A percentile compares a stretch with the other conserved stretches of the same genome.
Evolutionary conservation across 2,888 invertebrate species (phyloP).

Genomic region (Tridacna gigas): DNA sequence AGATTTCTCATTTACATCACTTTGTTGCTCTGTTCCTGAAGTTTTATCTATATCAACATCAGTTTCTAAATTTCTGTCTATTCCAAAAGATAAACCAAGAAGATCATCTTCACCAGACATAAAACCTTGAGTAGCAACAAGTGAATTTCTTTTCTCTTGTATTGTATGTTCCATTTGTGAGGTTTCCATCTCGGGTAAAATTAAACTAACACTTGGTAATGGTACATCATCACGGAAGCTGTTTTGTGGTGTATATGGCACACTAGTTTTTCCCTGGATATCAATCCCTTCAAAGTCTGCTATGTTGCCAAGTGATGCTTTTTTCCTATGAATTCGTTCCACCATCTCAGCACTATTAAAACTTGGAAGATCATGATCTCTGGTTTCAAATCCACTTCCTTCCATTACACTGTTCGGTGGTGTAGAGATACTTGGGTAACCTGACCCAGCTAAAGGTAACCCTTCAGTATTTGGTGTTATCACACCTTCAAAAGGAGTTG

Average conservation of each 20-base stretch:
- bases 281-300: conserved; percentile 25
- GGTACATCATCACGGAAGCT: conserved; percentile 67
- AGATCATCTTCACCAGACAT: conserved; percentile 19
- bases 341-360: conserved; percentile 86
- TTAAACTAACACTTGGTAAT: conserved; percentile 28
- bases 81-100: neutral
- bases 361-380: conserved; percentile 81
- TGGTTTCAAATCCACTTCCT: conserved; percentile 34
- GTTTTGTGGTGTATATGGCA: conserved; percentile 76
- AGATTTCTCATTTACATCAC: neutral
- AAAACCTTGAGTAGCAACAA: conserved; percentile 21
- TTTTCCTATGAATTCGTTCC: conserved; percentile 84
- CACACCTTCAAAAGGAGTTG: conserved; percentile 39
- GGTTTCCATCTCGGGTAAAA: conserved; percentile 80
- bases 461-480: conserved; percentile 39
- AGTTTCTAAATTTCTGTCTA: conserved; percentile 24
- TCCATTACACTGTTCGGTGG: conserved; percentile 83
- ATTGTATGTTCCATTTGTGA: conserved; percentile 84
- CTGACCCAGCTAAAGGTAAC: conserved; percentile 41
- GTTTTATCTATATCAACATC: neutral
- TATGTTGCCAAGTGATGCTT: conserved; percentile 78
- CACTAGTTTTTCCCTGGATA: conserved; percentile 31
- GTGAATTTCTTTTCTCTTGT: conserved; percentile 75
- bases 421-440: conserved; percentile 68
- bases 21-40: neutral